phyloP scores from a whole-genome alignment of 2,113 vertebrate species.

The Urocolius indicus region DNA sequence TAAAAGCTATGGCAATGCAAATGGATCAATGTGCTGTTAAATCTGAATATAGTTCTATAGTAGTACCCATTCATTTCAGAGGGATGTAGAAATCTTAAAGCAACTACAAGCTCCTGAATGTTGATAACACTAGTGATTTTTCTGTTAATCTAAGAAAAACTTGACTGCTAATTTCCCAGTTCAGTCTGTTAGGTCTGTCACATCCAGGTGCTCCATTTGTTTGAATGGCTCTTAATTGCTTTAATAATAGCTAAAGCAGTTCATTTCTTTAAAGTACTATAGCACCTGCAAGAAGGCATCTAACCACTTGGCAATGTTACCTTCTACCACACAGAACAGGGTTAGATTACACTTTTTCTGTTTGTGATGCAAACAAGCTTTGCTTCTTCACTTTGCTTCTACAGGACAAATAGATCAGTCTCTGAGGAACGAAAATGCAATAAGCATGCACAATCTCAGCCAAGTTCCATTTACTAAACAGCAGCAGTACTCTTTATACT shows the following conservation, averaged over 20 bases:
- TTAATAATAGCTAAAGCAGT: background rate
- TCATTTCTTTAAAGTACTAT: background rate
- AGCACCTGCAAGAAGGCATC: background rate
- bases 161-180: background rate
- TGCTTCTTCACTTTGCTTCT: background rate
- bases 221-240: background rate
- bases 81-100: background rate
- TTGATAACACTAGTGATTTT: conserved; percentile 17
- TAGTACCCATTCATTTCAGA: background rate
- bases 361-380: background rate
- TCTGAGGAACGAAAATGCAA: background rate
- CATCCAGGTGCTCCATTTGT: background rate
- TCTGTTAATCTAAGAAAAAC: conserved; percentile 24
- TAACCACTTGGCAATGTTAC: background rate
- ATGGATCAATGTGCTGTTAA: background rate
- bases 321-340: background rate
- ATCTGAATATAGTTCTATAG: background rate
- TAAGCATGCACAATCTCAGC: background rate
- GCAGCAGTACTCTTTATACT: background rate
- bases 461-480: background rate
- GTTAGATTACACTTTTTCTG: background rate
- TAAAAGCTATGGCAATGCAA: conserved; percentile 7
- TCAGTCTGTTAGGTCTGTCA: background rate
- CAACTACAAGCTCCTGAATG: background rate
- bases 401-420: background rate